Evolutionary conservation across 2,797 vertebrate genomes (phyloP), one percentile per base, ranked within the genome.

Genomic region (Enteromius mattozi): DNA sequence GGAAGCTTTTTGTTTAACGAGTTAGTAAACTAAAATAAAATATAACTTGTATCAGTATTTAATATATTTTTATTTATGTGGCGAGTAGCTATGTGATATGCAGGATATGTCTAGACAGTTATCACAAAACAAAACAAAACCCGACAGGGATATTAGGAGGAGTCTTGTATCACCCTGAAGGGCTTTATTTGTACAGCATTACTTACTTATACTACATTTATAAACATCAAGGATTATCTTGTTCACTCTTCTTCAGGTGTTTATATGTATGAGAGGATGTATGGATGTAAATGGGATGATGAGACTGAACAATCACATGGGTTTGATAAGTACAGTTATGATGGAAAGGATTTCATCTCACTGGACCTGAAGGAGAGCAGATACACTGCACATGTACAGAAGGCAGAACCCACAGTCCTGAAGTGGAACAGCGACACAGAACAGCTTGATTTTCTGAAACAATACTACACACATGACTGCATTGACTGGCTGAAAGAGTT

Each of bases 341-440:
- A 76, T 63, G 81, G 81, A 76, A 0, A 68, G 0, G 1, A 9
- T 5, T 54, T 76, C 14, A 54, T 83, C 7, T 6, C 40, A 75
- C 56, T 83, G 42, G 81, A 83, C n/a, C 24, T 82, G 37, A 49
- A 40, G 10, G 3, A 83, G 9, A 0, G 0, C 10, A 66, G 6
- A 54, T 83, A 83, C 71, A 66, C 0, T 1, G 1, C 59, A 51
- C 0, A 0, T 24, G n/a, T 10, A 21, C 4, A 1, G 1, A 13
- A 37, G 0, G 81, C 21, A 12, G 0, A 0, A 0, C 1, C 0
- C 0, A 59, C 51, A 17, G 74, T 10, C 9, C 0, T 0, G 10
- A 27, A 37, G 68, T 74, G 80, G 80, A 83, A 76, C 33, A 37
- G 27, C 0, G 3, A 40, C 9, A 51, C 0, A 10, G 0, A 0